phyloP scores from a whole-genome alignment of 1,140 invertebrate genomes.

The Drosophila lacertosa region DNA sequence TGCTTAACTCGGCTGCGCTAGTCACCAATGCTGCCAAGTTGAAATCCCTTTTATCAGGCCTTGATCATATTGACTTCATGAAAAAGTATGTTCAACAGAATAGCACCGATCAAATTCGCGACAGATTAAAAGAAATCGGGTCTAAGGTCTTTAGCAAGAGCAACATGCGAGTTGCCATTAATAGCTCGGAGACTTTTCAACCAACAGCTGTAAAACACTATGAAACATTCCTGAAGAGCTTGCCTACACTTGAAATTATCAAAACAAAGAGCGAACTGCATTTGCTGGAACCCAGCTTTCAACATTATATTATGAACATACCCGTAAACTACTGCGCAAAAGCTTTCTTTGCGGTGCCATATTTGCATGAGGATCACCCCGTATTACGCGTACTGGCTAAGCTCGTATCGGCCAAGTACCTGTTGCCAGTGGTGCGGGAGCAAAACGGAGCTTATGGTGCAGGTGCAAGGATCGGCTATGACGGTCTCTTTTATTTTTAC shows the following conservation, averaged over 20 bases:
- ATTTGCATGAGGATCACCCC: constrained; percentile 90
- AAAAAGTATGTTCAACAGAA: constrained; percentile 89
- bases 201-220: constrained; percentile 84
- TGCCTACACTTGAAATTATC: constrained; percentile 68
- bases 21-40: constrained; percentile 88
- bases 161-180: constrained; percentile 87
- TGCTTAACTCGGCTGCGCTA: constrained; percentile 89
- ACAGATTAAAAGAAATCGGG: constrained; percentile 87
- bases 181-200: constrained; percentile 86
- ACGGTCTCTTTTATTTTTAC: constrained; percentile 91
- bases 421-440: constrained; percentile 93
- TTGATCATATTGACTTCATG: constrained; percentile 91
- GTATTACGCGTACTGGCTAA: constrained; percentile 89
- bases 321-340: constrained; percentile 93
- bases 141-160: constrained; percentile 87
- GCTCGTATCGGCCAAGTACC: constrained; percentile 91
- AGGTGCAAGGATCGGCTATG: constrained; percentile 88
- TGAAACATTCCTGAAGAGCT: constrained; percentile 84
- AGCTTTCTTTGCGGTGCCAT: constrained; percentile 90
- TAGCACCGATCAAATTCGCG: constrained; percentile 87
- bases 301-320: constrained; percentile 92
- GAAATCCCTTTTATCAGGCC: constrained; percentile 89
- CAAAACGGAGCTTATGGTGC: constrained; percentile 96
- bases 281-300: constrained; percentile 67
- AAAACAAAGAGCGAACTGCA: constrained; percentile 60